Conservation (phyloP, 2,888 invertebrate genomes). For the Temnothorax rugatulus region DNA sequence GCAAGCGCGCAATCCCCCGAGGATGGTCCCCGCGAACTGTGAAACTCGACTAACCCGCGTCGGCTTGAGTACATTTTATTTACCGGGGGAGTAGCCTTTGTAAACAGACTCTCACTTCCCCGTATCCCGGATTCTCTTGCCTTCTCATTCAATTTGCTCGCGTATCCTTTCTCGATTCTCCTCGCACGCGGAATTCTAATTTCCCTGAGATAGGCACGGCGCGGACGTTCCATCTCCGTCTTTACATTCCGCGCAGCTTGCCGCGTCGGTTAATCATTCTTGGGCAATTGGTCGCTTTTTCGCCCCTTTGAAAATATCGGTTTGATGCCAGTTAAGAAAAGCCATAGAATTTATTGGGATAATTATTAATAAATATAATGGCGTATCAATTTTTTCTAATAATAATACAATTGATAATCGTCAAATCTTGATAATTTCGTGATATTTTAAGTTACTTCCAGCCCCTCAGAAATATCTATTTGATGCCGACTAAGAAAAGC, state of each 20-base stretch:
- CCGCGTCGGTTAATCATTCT: constrained; percentile 9
- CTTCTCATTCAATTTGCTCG: constrained; percentile 36
- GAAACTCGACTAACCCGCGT: constrained; percentile 50
- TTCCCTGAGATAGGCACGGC: neutral
- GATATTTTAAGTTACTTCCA: neutral
- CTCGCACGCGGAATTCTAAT: constrained; percentile 30
- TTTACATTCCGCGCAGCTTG: constrained; percentile 7
- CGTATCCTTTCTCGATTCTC: constrained; percentile 2
- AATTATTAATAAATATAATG: neutral
- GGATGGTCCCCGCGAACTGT: constrained; percentile 42
- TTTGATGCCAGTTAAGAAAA: neutral
- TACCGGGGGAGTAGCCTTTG: constrained; percentile 10
- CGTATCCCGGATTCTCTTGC: neutral
- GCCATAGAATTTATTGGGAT: neutral
- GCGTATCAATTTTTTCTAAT: neutral
- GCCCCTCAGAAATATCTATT: neutral
- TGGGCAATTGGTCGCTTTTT: neutral
- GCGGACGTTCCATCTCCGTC: neutral
- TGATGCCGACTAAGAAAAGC: neutral
- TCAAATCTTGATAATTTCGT: neutral
- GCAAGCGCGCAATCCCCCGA: constrained; percentile 61
- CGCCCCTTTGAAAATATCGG: constrained; percentile 6
- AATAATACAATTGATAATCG: neutral
- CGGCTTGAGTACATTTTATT: constrained; percentile 49
- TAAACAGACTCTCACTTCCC: constrained; percentile 22